Evolutionary conservation across 2,113 vertebrate genomes (phyloP).

Genomic region (Phaethornis superciliosus): DNA sequence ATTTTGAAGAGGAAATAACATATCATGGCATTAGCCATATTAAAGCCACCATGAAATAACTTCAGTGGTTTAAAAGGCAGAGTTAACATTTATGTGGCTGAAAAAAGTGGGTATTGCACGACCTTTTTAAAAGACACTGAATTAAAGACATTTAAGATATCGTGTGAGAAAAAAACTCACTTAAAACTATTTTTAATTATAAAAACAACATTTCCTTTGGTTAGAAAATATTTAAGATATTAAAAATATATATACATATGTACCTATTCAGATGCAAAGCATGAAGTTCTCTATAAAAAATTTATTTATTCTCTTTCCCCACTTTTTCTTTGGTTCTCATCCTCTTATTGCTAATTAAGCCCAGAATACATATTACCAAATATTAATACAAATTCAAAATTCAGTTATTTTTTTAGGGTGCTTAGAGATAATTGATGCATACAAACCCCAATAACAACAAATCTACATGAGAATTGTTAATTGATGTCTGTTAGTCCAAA

Average conservation of each 20-base stretch:
- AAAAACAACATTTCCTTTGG: not conserved
- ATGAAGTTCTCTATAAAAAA: fast-evolving
- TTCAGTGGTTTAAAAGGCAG: not conserved
- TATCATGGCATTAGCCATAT: not conserved
- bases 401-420: not conserved
- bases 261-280: not conserved
- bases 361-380: not conserved
- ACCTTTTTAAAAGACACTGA: not conserved
- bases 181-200: not conserved
- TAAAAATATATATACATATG: not conserved
- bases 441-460: not conserved
- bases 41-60: not conserved
- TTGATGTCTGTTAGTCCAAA: not conserved
- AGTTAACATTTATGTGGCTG: not conserved
- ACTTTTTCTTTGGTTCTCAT: not conserved
- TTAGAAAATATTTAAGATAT: not conserved
- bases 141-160: not conserved
- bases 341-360: not conserved
- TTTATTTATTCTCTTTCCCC: not conserved
- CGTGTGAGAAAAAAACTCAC: not conserved
- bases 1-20: not conserved
- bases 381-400: not conserved
- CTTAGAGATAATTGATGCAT: not conserved
- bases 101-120: not conserved
- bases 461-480: not conserved